Conservation (phyloP, 2,888 invertebrate species). For the Catocala sponsa region DNA sequence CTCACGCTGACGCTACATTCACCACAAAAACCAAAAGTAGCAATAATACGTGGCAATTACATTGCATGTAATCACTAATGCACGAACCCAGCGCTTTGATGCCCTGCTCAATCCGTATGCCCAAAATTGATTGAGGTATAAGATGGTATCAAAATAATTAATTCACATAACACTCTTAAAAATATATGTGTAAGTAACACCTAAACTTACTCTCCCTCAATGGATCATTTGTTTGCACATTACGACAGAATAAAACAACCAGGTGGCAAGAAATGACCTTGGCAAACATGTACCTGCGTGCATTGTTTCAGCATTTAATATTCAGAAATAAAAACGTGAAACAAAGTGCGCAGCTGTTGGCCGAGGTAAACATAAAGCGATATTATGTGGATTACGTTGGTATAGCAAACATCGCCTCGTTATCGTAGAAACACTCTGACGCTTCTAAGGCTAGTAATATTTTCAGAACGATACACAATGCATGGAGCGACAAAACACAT, state of each 20-base stretch:
- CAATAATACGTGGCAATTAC: too few relatives aligned
- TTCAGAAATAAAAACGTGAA: constrained; percentile 27
- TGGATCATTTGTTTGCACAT: not conserved
- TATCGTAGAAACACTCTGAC: not conserved
- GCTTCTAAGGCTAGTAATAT: constrained; percentile 10
- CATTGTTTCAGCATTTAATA: constrained; percentile 32
- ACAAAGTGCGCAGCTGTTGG: constrained; percentile 41
- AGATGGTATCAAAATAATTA: too few relatives aligned
- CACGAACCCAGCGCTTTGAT: too few relatives aligned
- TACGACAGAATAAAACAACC: not conserved
- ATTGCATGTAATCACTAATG: too few relatives aligned
- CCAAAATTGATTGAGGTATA: too few relatives aligned
- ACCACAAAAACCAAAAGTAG: too few relatives aligned
- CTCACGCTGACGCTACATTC: too few relatives aligned
- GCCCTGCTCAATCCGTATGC: too few relatives aligned
- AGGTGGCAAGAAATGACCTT: constrained; percentile 27
- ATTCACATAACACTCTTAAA: too few relatives aligned
- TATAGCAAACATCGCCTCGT: constrained; percentile 20
- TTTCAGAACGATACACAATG: constrained; percentile 18
- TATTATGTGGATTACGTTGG: constrained; percentile 25
- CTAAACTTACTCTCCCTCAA: too few relatives aligned
- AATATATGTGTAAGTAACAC: too few relatives aligned
- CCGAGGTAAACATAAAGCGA: constrained; percentile 25
- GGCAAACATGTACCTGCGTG: constrained; percentile 16
- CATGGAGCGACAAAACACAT: constrained; percentile 20